Evolutionary conservation across 2,113 vertebrate species (phyloP), one percentile per base, ranked within the genome.

Genomic region (Podarcis raffonei): DNA sequence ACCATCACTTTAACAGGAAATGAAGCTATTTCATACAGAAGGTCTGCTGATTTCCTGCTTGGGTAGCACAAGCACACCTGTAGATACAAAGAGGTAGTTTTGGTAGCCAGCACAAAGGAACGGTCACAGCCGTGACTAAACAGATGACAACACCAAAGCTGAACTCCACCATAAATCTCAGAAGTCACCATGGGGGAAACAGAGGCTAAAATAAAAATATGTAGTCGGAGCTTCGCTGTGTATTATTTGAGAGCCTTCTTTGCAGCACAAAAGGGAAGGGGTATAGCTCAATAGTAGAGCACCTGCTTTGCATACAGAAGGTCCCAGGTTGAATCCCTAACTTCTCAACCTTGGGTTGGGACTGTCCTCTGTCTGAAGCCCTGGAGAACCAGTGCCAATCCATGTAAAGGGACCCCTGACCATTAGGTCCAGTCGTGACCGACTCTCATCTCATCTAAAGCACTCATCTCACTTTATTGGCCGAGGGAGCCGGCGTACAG

Each of bases 1-100:
- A 77, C 57, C 57, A 48, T 81, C 78, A 57, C 71, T 6, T 8
- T 12, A 62, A 57, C 12, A 88, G 27, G 79, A 89, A 89, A 87
- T 65, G 30, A 89, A 88, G 65, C n/a, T 53, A 81, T 77, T 35
- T 71, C 32, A n/a, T 18, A 81, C 74, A 7, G 75, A 87, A 89
- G 11, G 37, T 32, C 85, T 81, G 72, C 68, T 83, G 72, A 72
- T 86, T 89, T 84, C 87, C 90, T 68, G 71, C n/a, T 76, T 65
- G 9, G 68, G 82, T 84, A 90, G 80, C 27, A 5, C 35, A 89
- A 84, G 69, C 87, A 84, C 83, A 91, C 65, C 71, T 89, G 39
- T 77, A 88, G 83, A 66, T 78, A 69, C 48, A 79, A 84, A 89
- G 74, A 88, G 27, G 30, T 77, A 72, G 6, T 48, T 37, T 87